Evolutionary conservation across 1,140 invertebrate genomes (phyloP), one percentile per base, ranked within the genome.

Genomic region (Ditylenchus dipsaci): DNA sequence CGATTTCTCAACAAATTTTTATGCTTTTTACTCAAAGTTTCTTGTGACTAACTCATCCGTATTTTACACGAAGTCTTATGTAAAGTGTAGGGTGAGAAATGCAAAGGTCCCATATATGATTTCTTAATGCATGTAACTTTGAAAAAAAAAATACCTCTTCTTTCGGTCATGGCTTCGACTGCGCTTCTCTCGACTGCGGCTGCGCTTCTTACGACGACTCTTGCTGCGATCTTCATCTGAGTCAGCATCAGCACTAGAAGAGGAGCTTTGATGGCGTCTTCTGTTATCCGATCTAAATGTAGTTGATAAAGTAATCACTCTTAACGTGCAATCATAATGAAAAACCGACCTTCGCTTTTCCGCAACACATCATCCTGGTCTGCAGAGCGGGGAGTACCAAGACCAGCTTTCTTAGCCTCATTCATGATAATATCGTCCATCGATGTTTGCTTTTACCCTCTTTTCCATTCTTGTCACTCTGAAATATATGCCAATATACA

Each of bases 141-240:
- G n/a, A n/a, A n/a, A n/a, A n/a, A n/a, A n/a, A n/a, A n/a, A 45
- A 8, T 58, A 67, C 70, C 70, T 74, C 30, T 74, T 73, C 60
- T 63, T 65, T 27, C 56, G 61, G 15, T 71, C 69, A 3, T 70
- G 68, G 67, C 69, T 71, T 17, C 68, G 33, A n/a, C 69, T 71
- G 49, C 69, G 69, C 38, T 68, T 43, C 60, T 62, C 29, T 5
- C 60, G 60, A 29, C 19, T 21, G 13, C 60, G 23, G 9, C 23
- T 60, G 21, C 69, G 67, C 30, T 71, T 73, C 47, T 47, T 66
- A 8, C 64, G 42, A 3, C 71, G 26, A 38, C 69, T 29, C 23
- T 65, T 59, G 17, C 19, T 58, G 63, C 63, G 63, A 65, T 65
- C 63, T 56, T 65, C 57, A 19, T 56, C 19, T 56, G 23, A n/a